Conservation (phyloP, 2,113 vertebrate genomes). For the Dipodomys spectabilis region DNA sequence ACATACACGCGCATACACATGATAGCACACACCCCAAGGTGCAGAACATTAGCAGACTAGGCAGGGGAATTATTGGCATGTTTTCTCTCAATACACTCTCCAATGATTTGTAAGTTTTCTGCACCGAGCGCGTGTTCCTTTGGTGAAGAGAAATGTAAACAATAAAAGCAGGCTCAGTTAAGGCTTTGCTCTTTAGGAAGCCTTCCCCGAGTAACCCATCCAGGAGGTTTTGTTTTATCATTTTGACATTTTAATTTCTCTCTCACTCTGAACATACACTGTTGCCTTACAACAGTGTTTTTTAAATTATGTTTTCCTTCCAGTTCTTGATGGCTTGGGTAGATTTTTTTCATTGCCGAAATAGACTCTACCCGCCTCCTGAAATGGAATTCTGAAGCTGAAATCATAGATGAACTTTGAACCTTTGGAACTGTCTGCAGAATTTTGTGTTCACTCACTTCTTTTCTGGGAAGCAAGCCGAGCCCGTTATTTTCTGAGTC, state of each 20-base stretch:
- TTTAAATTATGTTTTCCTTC: neutral
- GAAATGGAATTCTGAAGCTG: neutral
- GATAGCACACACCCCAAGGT: neutral
- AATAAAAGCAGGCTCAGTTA: neutral
- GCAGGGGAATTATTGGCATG: neutral
- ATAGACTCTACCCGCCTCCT: neutral
- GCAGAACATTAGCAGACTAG: neutral
- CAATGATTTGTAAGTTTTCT: neutral
- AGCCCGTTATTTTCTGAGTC: neutral
- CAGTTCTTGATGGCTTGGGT: neutral
- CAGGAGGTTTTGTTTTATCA: neutral
- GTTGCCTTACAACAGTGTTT: neutral
- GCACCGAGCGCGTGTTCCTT: neutral
- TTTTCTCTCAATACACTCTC: neutral
- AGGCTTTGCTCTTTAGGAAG: neutral
- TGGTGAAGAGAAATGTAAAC: constrained; percentile 30
- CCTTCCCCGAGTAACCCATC: no score
- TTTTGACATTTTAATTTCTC: neutral
- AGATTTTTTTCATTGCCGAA: neutral
- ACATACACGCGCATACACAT: neutral
- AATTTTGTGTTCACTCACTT: neutral
- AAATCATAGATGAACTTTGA: neutral
- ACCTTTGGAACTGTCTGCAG: neutral
- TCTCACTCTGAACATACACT: neutral
- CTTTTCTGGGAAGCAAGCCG: neutral